phyloP scores from a whole-genome alignment of 2,888 invertebrate genomes.

The Mamestra brassicae region DNA sequence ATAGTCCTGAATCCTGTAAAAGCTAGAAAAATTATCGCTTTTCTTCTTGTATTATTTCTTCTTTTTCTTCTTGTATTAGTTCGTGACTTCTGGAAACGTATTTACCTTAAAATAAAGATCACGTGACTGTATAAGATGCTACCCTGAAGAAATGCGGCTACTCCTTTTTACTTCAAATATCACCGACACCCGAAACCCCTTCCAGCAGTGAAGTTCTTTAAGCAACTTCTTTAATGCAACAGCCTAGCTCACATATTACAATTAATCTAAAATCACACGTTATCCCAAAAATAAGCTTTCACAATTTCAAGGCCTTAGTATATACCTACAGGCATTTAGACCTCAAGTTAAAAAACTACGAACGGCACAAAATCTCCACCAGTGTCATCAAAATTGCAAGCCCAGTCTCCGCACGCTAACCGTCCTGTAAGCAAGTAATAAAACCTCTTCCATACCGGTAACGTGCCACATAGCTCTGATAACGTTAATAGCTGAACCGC shows the following conservation, averaged over 20 bases:
- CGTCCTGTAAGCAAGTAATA: conserved; percentile 53
- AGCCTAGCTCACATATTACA: background rate
- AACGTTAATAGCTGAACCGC: conserved; percentile 59
- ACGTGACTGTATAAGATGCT: too few relatives aligned
- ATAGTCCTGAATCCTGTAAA: background rate
- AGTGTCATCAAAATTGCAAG: conserved; percentile 21
- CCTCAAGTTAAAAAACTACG: background rate
- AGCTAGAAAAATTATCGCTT: background rate
- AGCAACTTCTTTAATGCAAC: too few relatives aligned
- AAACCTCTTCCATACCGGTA: conserved; percentile 60
- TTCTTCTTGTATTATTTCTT: background rate
- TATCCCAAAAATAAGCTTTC: background rate
- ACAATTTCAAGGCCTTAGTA: background rate
- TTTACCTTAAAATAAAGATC: too few relatives aligned
- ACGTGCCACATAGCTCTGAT: conserved; percentile 57
- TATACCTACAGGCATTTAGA: background rate
- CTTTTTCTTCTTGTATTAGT: too few relatives aligned
- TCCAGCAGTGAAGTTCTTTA: too few relatives aligned
- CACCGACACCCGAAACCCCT: too few relatives aligned
- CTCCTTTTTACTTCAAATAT: background rate
- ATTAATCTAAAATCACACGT: background rate
- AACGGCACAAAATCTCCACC: conserved; percentile 17
- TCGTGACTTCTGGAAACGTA: too few relatives aligned
- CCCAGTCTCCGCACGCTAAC: conserved; percentile 9
- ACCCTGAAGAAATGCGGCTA: too few relatives aligned